A percentile compares a stretch with the other conserved stretches of the same genome.
phyloP scores from a whole-genome alignment of 2,113 vertebrate genomes.

The Stomatorhinus ivindoensis region DNA sequence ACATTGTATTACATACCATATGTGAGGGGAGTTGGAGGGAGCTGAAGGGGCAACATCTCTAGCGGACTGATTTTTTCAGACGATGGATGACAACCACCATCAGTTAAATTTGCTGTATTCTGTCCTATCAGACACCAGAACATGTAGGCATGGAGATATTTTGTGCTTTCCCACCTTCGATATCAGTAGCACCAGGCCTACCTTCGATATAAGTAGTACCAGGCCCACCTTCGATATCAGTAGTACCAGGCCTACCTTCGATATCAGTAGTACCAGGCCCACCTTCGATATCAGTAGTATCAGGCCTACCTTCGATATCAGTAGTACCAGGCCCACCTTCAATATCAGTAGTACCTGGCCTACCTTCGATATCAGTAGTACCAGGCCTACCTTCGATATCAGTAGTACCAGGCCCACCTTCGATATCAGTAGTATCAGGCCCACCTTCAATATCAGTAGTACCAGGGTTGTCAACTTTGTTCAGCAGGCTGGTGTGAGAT shows the following conservation, averaged over 20 bases:
- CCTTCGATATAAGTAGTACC: no score
- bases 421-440: no score
- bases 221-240: no score
- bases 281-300: neutral
- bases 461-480: neutral
- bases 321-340: neutral
- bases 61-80: neutral
- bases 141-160: neutral
- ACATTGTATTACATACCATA: no score
- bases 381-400: no score
- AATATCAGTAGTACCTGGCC: no score
- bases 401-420: neutral
- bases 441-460: neutral
- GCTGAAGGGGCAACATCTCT: neutral
- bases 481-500: no score
- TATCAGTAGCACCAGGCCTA: neutral
- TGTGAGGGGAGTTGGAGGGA: neutral
- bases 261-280: neutral
- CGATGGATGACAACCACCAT: neutral
- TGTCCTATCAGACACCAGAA: neutral
- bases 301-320: no score
- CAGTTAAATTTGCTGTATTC: neutral
- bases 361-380: no score
- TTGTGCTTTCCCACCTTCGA: neutral
- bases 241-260: neutral